A percentile compares a stretch with the other conserved stretches of the same genome.
Evolutionary conservation across 2,797 vertebrate species (phyloP).

Genomic region (Amblyraja radiata): DNA sequence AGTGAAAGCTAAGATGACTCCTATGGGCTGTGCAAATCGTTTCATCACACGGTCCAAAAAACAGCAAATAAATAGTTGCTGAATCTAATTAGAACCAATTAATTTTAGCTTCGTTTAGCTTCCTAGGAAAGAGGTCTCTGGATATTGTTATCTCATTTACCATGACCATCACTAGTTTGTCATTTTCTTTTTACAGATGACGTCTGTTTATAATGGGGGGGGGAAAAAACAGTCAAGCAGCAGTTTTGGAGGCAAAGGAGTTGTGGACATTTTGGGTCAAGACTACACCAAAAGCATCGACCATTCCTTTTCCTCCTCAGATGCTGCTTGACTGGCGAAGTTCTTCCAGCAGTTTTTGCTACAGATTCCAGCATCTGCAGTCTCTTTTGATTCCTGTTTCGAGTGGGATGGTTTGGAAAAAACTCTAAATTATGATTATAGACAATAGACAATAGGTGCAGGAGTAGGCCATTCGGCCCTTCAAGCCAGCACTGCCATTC

Average conservation of each 20-base stretch:
- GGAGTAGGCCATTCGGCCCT: too few relatives aligned
- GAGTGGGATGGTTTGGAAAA: background rate
- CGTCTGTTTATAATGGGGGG: background rate
- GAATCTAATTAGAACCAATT: background rate
- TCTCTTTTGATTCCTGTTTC: background rate
- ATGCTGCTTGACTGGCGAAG: too few relatives aligned
- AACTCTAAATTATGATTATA: background rate
- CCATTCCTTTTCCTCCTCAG: too few relatives aligned
- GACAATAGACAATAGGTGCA: too few relatives aligned
- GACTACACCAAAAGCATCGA: too few relatives aligned
- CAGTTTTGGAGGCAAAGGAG: too few relatives aligned
- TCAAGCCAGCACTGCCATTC: too few relatives aligned
- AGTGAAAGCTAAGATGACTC: background rate
- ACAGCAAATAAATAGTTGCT: background rate
- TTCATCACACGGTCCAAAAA: background rate
- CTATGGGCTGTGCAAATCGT: background rate
- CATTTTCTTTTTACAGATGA: background rate
- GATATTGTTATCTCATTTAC: background rate
- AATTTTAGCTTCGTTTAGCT: background rate
- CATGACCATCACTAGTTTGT: background rate
- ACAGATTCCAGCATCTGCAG: too few relatives aligned
- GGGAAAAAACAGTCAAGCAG: too few relatives aligned
- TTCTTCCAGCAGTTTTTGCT: too few relatives aligned
- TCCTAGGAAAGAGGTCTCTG: background rate
- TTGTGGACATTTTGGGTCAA: too few relatives aligned